Base-by-base conservation (phyloP, 2,888 invertebrate genomes). In the Hirtodrosophila duncani region DNA sequence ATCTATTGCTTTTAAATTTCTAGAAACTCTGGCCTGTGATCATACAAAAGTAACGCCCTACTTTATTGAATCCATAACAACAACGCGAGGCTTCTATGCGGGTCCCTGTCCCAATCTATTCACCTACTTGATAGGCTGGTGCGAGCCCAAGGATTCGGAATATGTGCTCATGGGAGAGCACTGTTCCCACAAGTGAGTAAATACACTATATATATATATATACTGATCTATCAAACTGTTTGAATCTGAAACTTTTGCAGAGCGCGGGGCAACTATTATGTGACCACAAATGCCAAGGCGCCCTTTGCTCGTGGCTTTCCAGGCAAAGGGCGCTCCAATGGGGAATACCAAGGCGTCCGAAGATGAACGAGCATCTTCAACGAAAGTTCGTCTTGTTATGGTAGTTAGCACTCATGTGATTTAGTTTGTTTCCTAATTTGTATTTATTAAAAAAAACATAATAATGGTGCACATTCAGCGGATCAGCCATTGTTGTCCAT, bases 41-140 rank as follows among this genome's bases (percentile, higher is more conserved):
- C 95, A 95, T 84, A 95, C 95, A 3, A 94, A 94, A 88, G 95
- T 95, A 52, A 95, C 95, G 2, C 95, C 95, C 6, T 95, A 94
- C 84, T 95, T 95, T 84, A 94, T 95, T 64, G 95, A 95, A 86
- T 95, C 95, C 1, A 95, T 95, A 70, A 93, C 93, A 72, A 91
- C 93, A 9, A 91, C 89, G 44, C 88, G 88, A 9, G 95, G 95
- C 13, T 95, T 95, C 85, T 95, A 93, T 91, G 93, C 95, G 1
- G 93, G 94, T 2, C 94, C 94, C 0, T 95, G 95, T 82, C 90
- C 92, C 16, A 94, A 92, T 80, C 88, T 95, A 11, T 90, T 95
- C 62, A 92, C 93, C n/a, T 95, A 94, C 79, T 90, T 94, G 80
- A 89, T 95, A 64, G 94, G 94, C 8, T 94, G 93, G 92, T 95